Conservation (phyloP, 2,113 vertebrate genomes). For the Tauraco erythrolophus region DNA sequence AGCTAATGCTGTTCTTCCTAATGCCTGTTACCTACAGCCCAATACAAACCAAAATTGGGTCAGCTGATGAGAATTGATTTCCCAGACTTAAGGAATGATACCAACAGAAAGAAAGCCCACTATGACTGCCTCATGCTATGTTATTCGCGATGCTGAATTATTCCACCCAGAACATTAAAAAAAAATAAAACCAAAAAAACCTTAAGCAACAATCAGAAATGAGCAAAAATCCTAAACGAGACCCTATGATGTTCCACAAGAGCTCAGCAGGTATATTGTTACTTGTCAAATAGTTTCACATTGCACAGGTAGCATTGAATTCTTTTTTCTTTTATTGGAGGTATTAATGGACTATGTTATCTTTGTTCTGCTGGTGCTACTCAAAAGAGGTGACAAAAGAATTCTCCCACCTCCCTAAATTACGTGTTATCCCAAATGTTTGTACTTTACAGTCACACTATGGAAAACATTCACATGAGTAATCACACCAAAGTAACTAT, state of each 20-base stretch:
- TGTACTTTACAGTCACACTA: accelerated
- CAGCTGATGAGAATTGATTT: no score
- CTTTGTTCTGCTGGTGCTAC: background rate
- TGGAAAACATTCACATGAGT: background rate
- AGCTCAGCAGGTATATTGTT: background rate
- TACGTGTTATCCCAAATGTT: background rate
- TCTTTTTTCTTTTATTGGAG: background rate
- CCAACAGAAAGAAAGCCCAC: background rate
- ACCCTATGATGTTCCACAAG: background rate
- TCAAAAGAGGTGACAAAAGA: background rate
- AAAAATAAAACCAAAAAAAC: background rate
- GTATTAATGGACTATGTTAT: background rate
- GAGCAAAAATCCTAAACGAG: background rate
- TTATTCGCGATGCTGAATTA: background rate
- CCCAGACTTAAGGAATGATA: background rate
- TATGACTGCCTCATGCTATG: background rate
- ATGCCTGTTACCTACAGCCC: background rate
- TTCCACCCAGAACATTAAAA: background rate
- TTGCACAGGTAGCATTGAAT: background rate
- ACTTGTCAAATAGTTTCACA: background rate
- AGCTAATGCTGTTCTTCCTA: background rate
- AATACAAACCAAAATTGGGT: background rate
- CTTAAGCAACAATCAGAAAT: background rate
- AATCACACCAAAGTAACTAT: background rate
- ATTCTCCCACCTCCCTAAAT: background rate